Evolutionary conservation across 2,797 vertebrate genomes (phyloP), one percentile per base, ranked within the genome.

Genomic region (Enteromius mattozi): DNA sequence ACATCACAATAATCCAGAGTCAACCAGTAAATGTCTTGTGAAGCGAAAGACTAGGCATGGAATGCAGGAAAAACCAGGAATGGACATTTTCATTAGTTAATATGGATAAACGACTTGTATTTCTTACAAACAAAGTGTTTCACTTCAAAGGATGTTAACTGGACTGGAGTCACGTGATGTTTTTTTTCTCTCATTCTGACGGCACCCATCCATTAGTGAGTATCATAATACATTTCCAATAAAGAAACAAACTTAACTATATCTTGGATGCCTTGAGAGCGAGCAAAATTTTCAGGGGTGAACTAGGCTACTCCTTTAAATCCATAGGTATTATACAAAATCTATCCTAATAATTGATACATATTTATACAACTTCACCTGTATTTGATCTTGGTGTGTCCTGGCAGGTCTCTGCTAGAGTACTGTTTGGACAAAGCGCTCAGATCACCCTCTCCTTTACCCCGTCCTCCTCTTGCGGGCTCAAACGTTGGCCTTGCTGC

Each of bases 331-430:
- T 17, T 54, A n/a, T 16, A 75, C 19, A 35, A 35, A n/a, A n/a
- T 54, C 9, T n/a, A 12, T 19, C 49, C 9, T n/a, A 35, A 47
- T 6, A 40, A 30, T 13, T 17, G 2, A 30, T 4, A 4, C 5
- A 37, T 37, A 37, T 40, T 9, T 40, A 40, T 40, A 40, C 14
- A 70, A 24, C 4, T 37, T 27, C 91, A 99, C 98, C 98, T 97
- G 91, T 99, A 98, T 90, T 98, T 99, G 91, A 99, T 98, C 94
- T 99, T 99, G 21, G 97, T 98, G 88, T 99, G 98, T 83, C 97
- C 97, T 1, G 97, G 97, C 81, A 99, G 96, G 91, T 99, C 97
- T 93, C 98, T 94, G 91, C 98, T 99, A 79, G 97, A 98, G 85
- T 98, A 99, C 13, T 98, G 97, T 76, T 99, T 99, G 40, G 97